phyloP scores from a whole-genome alignment of 23 tunicate species.

The Trididemnum miniatum region DNA sequence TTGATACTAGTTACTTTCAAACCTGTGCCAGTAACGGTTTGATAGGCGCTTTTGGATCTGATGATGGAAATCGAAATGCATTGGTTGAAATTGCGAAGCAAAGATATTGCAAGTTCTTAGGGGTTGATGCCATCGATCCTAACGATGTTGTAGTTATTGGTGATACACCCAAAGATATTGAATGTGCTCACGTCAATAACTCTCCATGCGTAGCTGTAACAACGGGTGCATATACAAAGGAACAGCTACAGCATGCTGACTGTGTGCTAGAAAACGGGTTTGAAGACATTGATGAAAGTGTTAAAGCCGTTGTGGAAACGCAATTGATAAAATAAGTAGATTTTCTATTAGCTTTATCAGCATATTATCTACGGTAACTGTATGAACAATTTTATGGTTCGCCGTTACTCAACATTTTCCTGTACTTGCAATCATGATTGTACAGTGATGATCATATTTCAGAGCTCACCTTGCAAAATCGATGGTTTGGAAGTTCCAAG shows the following conservation, averaged over 20 bases:
- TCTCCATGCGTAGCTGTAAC: conserved; percentile 88
- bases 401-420: too few relatives aligned
- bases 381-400: too few relatives aligned
- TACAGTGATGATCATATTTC: too few relatives aligned
- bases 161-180: conserved; percentile 83
- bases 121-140: background rate
- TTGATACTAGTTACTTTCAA: conserved; percentile 35
- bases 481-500: too few relatives aligned
- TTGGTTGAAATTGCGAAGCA: conserved; percentile 66
- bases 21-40: background rate
- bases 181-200: conserved; percentile 80
- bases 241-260: conserved; percentile 58
- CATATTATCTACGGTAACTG: too few relatives aligned
- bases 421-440: too few relatives aligned
- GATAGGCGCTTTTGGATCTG: conserved; percentile 90
- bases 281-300: conserved; percentile 46
- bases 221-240: conserved; percentile 41
- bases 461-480: too few relatives aligned
- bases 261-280: conserved; percentile 66
- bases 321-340: background rate
- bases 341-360: too few relatives aligned
- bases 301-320: background rate
- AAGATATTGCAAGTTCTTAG: conserved; percentile 56
- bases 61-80: conserved; percentile 55
- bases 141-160: conserved; percentile 84